phyloP scores from a whole-genome alignment of 2,888 invertebrate species.

The Papilio demoleus region DNA sequence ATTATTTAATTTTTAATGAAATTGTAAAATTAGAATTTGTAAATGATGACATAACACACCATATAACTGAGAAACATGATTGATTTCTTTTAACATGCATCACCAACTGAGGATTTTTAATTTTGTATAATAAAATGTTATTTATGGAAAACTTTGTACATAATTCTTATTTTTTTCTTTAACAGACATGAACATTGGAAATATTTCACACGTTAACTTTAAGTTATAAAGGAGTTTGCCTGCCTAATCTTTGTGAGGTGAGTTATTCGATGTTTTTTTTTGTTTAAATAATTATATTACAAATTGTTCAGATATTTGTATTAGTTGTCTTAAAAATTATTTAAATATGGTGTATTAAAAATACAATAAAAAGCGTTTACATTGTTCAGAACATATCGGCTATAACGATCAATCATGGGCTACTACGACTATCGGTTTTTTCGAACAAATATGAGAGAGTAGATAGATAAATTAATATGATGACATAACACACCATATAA shows the following conservation, averaged over 20 bases:
- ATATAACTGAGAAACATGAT: constrained; percentile 71
- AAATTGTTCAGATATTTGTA: too few relatives aligned
- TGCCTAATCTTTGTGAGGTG: not conserved
- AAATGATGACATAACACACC: constrained; percentile 74
- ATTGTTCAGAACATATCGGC: too few relatives aligned
- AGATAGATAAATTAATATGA: constrained; percentile 48
- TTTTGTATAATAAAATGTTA: not conserved
- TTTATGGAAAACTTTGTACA: not conserved
- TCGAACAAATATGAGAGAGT: too few relatives aligned
- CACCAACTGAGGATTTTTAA: constrained; percentile 71
- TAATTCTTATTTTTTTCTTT: not conserved
- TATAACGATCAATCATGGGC: too few relatives aligned
- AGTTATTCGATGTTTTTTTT: not conserved
- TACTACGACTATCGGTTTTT: too few relatives aligned
- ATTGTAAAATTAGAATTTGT: constrained; percentile 19
- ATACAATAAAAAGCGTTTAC: too few relatives aligned
- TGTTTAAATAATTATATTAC: too few relatives aligned
- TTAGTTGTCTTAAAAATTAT: too few relatives aligned
- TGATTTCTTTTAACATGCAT: constrained; percentile 76
- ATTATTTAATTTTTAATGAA: not conserved
- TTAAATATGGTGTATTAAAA: too few relatives aligned
- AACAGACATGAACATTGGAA: not conserved
- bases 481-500: constrained; percentile 63
- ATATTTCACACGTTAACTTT: too few relatives aligned
- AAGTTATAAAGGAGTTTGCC: too few relatives aligned